These are phyloP conservation scores for Protodeltote pygarga DNA, from an alignment of 2,888 invertebrate genomes.

Conservation along the genomic window DNA sequence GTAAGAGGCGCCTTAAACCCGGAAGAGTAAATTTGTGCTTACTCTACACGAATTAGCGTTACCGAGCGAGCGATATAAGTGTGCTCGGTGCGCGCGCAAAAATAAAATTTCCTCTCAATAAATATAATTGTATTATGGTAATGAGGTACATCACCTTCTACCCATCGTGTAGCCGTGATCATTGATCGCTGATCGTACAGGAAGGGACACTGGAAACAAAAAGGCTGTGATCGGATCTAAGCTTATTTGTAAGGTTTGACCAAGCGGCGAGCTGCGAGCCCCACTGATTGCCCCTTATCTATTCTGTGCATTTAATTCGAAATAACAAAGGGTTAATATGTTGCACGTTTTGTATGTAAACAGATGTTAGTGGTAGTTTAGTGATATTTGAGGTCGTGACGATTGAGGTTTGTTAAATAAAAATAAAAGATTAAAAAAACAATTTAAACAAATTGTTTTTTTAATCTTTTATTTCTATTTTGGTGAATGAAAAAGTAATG, in stretches of 20 bases:
- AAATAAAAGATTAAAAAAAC: not conserved
- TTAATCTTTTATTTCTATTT: too few species aligned
- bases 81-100: too few species aligned
- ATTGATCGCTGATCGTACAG: constrained; percentile 64
- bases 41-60: too few species aligned
- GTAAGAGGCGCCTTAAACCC: too few species aligned
- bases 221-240: constrained; percentile 62
- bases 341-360: constrained; percentile 1
- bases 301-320: constrained; percentile 38
- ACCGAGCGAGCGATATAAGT: too few species aligned
- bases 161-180: constrained; percentile 44
- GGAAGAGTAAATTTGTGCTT: too few species aligned
- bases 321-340: constrained; percentile 39
- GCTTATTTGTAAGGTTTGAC: constrained; percentile 57
- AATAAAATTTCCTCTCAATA: too few species aligned
- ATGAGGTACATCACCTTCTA: constrained; percentile 33
- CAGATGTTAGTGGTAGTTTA: constrained; percentile 20
- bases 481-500: too few species aligned
- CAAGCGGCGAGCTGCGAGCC: constrained; percentile 34
- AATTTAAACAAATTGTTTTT: too few species aligned
- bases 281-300: constrained; percentile 46
- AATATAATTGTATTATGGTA: not conserved
- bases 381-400: not conserved
- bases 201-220: constrained; percentile 58
- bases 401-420: not conserved